Evolutionary conservation across 1,140 invertebrate genomes (phyloP).

Genomic region (Brachionus paranguensis): DNA sequence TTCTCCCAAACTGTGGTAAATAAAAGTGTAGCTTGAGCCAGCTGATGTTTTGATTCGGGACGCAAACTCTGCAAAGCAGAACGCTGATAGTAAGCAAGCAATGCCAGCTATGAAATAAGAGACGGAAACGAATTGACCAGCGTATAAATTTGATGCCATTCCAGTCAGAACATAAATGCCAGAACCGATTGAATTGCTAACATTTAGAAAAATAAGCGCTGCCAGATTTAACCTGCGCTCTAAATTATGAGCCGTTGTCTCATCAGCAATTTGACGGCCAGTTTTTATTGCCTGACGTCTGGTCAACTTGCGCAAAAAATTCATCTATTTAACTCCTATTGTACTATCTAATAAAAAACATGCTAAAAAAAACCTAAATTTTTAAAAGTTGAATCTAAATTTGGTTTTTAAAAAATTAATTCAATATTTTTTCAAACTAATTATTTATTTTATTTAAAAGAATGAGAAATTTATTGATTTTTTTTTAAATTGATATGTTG

Average conservation of each 20-base stretch:
- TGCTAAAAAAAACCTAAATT: too few relatives aligned
- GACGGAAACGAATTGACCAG: not conserved
- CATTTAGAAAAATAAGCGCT: slow-evolving; percentile 27
- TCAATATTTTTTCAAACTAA: too few relatives aligned
- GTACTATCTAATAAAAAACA: not conserved
- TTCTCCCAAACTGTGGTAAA: slow-evolving; percentile 26
- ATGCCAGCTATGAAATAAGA: slow-evolving; percentile 17
- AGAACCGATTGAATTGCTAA: slow-evolving; percentile 29
- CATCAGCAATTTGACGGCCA: not conserved
- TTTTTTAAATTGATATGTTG: too few relatives aligned
- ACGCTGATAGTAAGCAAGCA: slow-evolving; percentile 26
- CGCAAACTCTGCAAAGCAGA: slow-evolving; percentile 36
- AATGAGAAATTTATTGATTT: too few relatives aligned
- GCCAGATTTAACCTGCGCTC: not conserved
- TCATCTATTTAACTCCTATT: not conserved
- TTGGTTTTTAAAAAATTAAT: not conserved
- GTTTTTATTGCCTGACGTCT: not conserved
- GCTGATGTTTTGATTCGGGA: slow-evolving; percentile 13
- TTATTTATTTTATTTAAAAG: too few relatives aligned
- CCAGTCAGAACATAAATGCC: slow-evolving; percentile 38
- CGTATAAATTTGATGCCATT: slow-evolving; percentile 19
- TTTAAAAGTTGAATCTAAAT: too few relatives aligned
- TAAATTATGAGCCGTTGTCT: not conserved
- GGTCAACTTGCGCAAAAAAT: not conserved
- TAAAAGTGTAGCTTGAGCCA: slow-evolving; percentile 26